Evolutionary conservation across 1,140 invertebrate species (phyloP).

Genomic region (Andricus grossulariae): DNA sequence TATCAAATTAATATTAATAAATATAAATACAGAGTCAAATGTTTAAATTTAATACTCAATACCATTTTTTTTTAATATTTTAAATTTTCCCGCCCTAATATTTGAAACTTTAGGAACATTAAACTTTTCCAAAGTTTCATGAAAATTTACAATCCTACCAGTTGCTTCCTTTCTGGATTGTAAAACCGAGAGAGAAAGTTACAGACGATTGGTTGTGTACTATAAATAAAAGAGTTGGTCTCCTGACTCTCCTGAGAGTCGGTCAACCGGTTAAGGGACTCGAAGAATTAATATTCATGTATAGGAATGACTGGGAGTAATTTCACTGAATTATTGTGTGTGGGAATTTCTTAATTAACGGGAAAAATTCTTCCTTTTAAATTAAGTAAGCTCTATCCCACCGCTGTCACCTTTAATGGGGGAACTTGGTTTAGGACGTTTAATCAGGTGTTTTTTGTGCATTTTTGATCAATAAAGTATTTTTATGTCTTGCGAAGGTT

Average conservation of each 20-base stretch:
- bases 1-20: too few relatives aligned
- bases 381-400: not conserved
- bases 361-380: not conserved
- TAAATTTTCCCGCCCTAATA: too few relatives aligned
- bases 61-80: too few relatives aligned
- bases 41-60: too few relatives aligned
- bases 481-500: too few relatives aligned
- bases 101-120: too few relatives aligned
- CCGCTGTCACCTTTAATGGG: too few relatives aligned
- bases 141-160: not conserved
- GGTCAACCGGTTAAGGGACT: conserved; percentile 11
- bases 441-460: too few relatives aligned
- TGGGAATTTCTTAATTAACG: not conserved
- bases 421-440: too few relatives aligned
- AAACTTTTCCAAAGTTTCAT: too few relatives aligned
- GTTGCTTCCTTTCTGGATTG: not conserved
- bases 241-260: conserved; percentile 1
- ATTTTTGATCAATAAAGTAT: too few relatives aligned
- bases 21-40: too few relatives aligned
- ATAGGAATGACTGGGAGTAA: not conserved
- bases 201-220: conserved; percentile 16
- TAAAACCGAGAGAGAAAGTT: conserved; percentile 42
- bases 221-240: conserved; percentile 24
- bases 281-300: not conserved
- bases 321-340: not conserved